Base-by-base conservation (phyloP, 1,140 invertebrate species). In the Cataglyphis hispanica region DNA sequence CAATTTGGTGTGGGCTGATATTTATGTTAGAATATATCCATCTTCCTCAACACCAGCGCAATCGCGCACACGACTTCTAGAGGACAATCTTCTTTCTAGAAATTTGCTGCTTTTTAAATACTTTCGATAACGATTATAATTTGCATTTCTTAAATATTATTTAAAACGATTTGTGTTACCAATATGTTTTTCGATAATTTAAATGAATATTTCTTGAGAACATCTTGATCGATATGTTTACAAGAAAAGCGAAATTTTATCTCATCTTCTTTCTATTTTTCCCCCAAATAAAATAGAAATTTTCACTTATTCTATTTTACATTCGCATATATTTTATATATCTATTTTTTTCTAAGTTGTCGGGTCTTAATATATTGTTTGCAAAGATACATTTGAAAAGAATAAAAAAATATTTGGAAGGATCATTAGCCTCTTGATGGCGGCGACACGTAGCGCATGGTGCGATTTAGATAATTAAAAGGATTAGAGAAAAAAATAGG, bases 21-120 rank as follows among this genome's bases (percentile, higher is more conserved):
- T 95, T 91, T 94, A 94, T 95, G 95, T 95, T 95, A 95, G 95
- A 94, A 94, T 93, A 94, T 94, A 94, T 95, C 93, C 93, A 95
- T 94, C 92, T 43, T 10, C 40, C 40, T 43, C 91, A 92, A 87
- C 92, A 90, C 91, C 77, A 74, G 53, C 67, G 78, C 78, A 27
- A 74, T 70, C 61, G 53, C 78, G 67, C 66, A 56, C 34, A 72
- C 53, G 37, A 74, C 67, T 56, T 40, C 67, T 31, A 25, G 53
- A 83, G 78, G 67, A 83, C 56, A 56, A 83, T 58, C 25, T 40
- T 34, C 13, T 1, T 31, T 53, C 40, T 53, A 46, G n/a, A 3
- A 67, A 37, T 77, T 10, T 5, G 16, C 22, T 69, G 34, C 5
- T 27, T 56, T n/a, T 40, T 5, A 58, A 16, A 6, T 25, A 19